Conservation (phyloP, 2,888 invertebrate species). For the Plebejus melissa region DNA sequence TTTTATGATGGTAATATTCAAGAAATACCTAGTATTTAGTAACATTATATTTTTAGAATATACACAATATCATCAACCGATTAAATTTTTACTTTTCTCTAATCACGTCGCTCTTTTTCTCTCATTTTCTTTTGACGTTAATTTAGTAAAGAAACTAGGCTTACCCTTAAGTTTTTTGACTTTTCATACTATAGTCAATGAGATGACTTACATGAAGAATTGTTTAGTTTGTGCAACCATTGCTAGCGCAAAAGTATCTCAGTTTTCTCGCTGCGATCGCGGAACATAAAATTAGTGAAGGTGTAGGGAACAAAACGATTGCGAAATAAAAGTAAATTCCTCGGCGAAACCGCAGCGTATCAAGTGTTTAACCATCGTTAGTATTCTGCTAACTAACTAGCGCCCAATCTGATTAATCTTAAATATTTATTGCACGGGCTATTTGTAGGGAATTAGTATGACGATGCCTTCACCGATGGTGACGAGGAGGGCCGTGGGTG, state of each 20-base stretch:
- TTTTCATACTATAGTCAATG: too few species aligned
- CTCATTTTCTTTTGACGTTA: too few species aligned
- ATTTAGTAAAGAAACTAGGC: too few species aligned
- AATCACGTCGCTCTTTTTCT: too few species aligned
- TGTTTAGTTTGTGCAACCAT: neutral
- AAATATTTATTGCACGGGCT: slow-evolving; percentile 76
- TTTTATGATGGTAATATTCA: too few species aligned
- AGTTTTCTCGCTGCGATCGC: slow-evolving; percentile 11
- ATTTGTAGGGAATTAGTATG: slow-evolving; percentile 75
- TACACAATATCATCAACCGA: too few species aligned
- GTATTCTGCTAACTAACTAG: slow-evolving; percentile 64
- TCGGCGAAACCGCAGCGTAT: slow-evolving; percentile 42
- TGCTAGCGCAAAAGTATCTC: neutral
- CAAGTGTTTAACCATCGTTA: slow-evolving; percentile 55
- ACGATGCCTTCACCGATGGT: slow-evolving; percentile 70
- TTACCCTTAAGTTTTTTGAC: too few species aligned
- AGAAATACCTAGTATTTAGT: too few species aligned
- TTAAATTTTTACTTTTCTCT: too few species aligned
- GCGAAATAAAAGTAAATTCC: slow-evolving; percentile 41
- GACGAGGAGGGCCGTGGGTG: slow-evolving; percentile 75
- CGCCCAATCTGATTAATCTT: slow-evolving; percentile 74
- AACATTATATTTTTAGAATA: too few species aligned
- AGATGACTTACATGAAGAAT: too few species aligned
- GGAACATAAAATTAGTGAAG: slow-evolving; percentile 18
- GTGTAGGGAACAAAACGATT: slow-evolving; percentile 37